Evolutionary conservation across 1,140 invertebrate genomes (phyloP).

Genomic region (Tetramorium parvispinum): DNA sequence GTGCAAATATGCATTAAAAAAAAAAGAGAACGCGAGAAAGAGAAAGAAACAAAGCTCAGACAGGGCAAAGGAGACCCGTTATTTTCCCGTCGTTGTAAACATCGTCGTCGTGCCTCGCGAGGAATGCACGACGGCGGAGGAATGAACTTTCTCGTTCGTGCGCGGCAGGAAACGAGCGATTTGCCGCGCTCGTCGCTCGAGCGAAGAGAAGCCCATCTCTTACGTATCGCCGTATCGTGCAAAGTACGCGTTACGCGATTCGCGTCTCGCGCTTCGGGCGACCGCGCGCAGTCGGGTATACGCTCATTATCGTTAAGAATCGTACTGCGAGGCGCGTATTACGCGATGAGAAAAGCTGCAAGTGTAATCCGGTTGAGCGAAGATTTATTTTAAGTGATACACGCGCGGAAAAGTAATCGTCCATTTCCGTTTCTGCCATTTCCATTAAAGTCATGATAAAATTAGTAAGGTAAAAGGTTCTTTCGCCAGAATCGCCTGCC

Average conservation of each 20-base stretch:
- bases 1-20: background rate
- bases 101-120: background rate
- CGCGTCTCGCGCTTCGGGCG: constrained; percentile 27
- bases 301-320: constrained; percentile 24
- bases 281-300: background rate
- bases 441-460: constrained; percentile 4
- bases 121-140: constrained; percentile 10
- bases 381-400: background rate
- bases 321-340: background rate
- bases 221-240: constrained; percentile 19
- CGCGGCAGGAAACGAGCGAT: constrained; percentile 47
- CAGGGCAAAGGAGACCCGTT: background rate
- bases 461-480: constrained; percentile 40
- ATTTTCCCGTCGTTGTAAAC: constrained; percentile 14
- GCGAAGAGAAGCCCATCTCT: constrained; percentile 22
- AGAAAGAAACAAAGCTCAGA: background rate
- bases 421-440: background rate
- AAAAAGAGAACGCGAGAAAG: background rate
- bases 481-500: constrained; percentile 7
- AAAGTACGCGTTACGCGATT: constrained; percentile 36
- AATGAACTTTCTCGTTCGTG: constrained; percentile 55
- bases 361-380: background rate
- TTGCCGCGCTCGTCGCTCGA: constrained; percentile 37
- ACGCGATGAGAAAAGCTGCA: constrained; percentile 32
- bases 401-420: background rate